phyloP scores from a whole-genome alignment of 2,113 vertebrate genomes.

The Bucco capensis region DNA sequence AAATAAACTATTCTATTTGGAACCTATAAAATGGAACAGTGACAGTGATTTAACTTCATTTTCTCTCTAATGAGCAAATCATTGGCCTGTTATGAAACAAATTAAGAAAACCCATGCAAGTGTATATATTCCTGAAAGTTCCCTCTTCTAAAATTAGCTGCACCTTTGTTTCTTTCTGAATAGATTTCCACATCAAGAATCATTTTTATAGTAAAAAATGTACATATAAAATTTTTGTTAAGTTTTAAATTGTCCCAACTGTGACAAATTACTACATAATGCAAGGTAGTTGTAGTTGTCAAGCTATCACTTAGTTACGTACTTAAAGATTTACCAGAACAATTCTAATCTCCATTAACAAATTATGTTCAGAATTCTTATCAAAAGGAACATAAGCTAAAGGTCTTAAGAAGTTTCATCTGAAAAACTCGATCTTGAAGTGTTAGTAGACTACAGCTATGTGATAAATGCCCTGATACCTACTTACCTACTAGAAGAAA shows the following conservation, averaged over 20 bases:
- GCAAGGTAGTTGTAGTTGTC: not conserved
- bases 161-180: not conserved
- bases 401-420: not conserved
- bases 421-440: not conserved
- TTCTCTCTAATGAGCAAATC: not conserved
- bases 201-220: not conserved
- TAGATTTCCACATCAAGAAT: not conserved
- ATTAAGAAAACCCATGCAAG: not conserved
- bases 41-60: not conserved
- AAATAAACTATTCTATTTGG: not conserved
- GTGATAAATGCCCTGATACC: not conserved
- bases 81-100: not conserved
- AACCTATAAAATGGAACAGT: not conserved
- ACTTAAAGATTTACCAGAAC: not conserved
- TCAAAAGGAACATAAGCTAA: not conserved
- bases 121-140: not conserved
- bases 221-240: not conserved
- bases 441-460: not conserved
- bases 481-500: not conserved
- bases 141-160: not conserved
- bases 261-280: not conserved
- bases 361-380: not conserved
- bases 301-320: not conserved
- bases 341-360: not conserved
- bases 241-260: not conserved